phyloP scores from a whole-genome alignment of 1,140 invertebrate species.

The Rhagoletis zephyria region DNA sequence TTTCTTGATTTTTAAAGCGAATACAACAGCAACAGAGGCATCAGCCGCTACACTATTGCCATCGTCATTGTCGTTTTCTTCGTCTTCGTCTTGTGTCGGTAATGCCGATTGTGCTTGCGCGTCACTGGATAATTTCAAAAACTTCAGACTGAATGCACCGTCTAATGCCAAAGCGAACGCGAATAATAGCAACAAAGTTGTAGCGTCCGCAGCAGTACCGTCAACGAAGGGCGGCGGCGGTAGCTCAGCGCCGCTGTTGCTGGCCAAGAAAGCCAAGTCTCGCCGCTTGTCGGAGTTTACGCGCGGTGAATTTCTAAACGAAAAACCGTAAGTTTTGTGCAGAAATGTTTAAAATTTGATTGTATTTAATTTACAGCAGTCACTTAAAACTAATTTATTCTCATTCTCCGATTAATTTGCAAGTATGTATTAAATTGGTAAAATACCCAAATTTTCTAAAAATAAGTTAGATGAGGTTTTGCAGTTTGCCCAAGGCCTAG shows the following conservation, averaged over 20 bases:
- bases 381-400: not conserved
- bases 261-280: slow-evolving; percentile 71
- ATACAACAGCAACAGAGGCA: slow-evolving; percentile 42
- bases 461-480: too few species aligned
- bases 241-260: slow-evolving; percentile 48
- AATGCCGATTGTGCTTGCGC: slow-evolving; percentile 47
- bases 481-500: too few species aligned
- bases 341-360: not conserved
- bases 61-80: not conserved
- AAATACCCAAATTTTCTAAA: too few species aligned
- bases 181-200: not conserved
- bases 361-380: not conserved
- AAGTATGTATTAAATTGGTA: too few species aligned
- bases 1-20: slow-evolving; percentile 6
- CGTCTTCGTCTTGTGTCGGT: slow-evolving; percentile 7
- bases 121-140: slow-evolving; percentile 41
- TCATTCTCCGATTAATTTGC: not conserved
- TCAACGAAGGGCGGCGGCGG: slow-evolving; percentile 54
- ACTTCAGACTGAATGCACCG: slow-evolving; percentile 16
- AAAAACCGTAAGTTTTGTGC: slow-evolving; percentile 72
- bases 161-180: not conserved
- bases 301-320: slow-evolving; percentile 74
- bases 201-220: not conserved
- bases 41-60: not conserved
- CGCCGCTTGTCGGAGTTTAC: slow-evolving; percentile 73